These are phyloP conservation scores for Odontothrips loti DNA, from an alignment of 2,888 invertebrate species.

Conservation along the genomic window DNA sequence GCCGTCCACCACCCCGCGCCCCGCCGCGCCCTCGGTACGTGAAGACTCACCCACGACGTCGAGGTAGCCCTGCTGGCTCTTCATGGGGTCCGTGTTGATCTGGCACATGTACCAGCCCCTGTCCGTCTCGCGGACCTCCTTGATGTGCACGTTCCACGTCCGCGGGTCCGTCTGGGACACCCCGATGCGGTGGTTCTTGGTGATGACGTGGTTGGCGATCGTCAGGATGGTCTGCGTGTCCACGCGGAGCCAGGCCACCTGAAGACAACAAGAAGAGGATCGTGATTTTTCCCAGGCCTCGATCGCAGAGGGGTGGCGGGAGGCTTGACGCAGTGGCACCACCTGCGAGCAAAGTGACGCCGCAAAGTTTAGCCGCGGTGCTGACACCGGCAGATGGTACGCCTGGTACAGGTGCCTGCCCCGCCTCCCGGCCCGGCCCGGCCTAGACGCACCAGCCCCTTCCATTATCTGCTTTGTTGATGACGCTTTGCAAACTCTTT, in stretches of 20 bases:
- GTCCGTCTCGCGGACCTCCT: conserved; percentile 72
- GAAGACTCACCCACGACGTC: conserved; percentile 64
- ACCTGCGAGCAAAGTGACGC: not conserved
- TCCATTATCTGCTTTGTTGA: no score
- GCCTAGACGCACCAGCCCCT: no score
- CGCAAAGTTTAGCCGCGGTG: not conserved
- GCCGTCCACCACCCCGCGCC: no score
- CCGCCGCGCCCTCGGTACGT: no score
- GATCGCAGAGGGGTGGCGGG: no score
- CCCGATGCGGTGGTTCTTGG: conserved; percentile 81
- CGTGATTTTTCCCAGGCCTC: no score
- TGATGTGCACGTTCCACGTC: conserved; percentile 76
- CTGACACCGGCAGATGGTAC: conserved; percentile 12
- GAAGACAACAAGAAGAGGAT: conserved; percentile 38
- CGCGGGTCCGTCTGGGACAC: conserved; percentile 71
- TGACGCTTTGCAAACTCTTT: no score
- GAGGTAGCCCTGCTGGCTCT: conserved; percentile 61
- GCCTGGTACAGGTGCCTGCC: not conserved
- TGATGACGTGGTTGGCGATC: conserved; percentile 83
- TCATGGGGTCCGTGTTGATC: conserved; percentile 72
- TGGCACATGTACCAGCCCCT: conserved; percentile 81
- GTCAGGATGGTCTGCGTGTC: conserved; percentile 87
- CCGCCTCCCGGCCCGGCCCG: no score
- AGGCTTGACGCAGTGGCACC: not conserved
- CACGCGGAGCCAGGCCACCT: conserved; percentile 88